Conservation (phyloP, 2,113 vertebrate species). For the Rana temporaria region DNA sequence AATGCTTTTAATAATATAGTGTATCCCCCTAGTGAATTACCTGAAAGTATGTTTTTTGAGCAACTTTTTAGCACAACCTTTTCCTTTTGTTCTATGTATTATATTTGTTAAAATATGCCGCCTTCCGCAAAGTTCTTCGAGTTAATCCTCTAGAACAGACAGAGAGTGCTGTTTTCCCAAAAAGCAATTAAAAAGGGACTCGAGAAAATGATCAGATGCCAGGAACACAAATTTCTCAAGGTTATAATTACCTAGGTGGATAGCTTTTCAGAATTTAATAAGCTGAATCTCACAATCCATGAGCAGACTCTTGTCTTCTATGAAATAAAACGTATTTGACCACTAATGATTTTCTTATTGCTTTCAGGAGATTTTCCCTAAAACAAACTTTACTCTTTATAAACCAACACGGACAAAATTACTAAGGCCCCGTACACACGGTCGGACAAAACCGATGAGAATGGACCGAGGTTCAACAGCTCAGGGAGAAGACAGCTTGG, state of each 20-base stretch:
- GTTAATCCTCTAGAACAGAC: neutral
- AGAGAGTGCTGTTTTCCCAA: neutral
- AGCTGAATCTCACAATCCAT: neutral
- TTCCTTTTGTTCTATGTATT: too few species aligned
- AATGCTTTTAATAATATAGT: too few species aligned
- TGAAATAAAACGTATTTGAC: neutral
- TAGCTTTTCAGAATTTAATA: neutral
- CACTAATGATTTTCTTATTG: neutral
- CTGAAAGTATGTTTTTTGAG: too few species aligned
- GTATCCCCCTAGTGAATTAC: too few species aligned
- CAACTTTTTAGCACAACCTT: too few species aligned
- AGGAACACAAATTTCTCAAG: conserved; percentile 45
- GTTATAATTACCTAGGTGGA: conserved; percentile 20
- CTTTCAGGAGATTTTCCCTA: neutral
- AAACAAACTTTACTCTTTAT: neutral
- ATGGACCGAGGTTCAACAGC: too few species aligned
- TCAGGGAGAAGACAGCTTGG: too few species aligned
- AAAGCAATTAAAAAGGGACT: conserved; percentile 10
- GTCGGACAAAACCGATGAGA: too few species aligned
- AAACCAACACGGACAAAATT: too few species aligned
- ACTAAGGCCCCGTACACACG: too few species aligned
- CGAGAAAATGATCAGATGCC: neutral
- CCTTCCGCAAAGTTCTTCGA: neutral
- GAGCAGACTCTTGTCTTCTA: too few species aligned
- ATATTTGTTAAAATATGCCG: neutral